phyloP scores from a whole-genome alignment of 2,888 invertebrate species.

The Pollenia angustigena region DNA sequence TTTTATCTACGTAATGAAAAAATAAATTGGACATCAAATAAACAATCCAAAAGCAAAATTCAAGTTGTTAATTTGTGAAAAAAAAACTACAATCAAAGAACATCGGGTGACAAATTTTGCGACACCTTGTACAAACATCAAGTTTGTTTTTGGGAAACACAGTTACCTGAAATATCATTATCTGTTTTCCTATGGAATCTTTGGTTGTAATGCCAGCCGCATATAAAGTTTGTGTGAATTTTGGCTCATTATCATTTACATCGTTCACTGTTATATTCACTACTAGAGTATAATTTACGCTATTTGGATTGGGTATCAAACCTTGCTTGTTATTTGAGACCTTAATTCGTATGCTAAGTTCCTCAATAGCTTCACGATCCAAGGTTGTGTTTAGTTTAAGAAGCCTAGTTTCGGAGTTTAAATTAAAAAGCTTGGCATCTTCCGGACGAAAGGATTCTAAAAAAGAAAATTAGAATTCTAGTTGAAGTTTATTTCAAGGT shows the following conservation, averaged over 20 bases:
- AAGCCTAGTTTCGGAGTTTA: constrained; percentile 83
- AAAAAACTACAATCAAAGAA: too few species aligned
- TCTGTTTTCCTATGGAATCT: constrained; percentile 84
- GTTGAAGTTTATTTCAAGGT: too few species aligned
- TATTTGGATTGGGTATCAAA: constrained; percentile 69
- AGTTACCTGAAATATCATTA: constrained; percentile 85
- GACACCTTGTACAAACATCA: too few species aligned
- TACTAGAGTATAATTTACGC: constrained; percentile 67
- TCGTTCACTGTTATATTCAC: constrained; percentile 82
- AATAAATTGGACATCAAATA: too few species aligned
- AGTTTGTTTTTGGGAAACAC: too few species aligned
- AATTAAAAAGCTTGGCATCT: constrained; percentile 74
- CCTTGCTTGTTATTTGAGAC: constrained; percentile 84
- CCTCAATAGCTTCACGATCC: constrained; percentile 84
- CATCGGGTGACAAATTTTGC: too few species aligned
- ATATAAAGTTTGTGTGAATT: constrained; percentile 85
- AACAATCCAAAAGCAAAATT: too few species aligned
- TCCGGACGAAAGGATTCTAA: constrained; percentile 58
- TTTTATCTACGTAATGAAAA: too few species aligned
- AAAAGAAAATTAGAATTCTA: background rate
- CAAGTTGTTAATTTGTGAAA: too few species aligned
- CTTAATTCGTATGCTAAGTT: constrained; percentile 84
- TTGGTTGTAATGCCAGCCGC: constrained; percentile 85
- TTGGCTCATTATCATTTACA: constrained; percentile 86
- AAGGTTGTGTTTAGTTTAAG: constrained; percentile 83